Conservation (phyloP, 2,888 invertebrate species). For the Allygus modestus region DNA sequence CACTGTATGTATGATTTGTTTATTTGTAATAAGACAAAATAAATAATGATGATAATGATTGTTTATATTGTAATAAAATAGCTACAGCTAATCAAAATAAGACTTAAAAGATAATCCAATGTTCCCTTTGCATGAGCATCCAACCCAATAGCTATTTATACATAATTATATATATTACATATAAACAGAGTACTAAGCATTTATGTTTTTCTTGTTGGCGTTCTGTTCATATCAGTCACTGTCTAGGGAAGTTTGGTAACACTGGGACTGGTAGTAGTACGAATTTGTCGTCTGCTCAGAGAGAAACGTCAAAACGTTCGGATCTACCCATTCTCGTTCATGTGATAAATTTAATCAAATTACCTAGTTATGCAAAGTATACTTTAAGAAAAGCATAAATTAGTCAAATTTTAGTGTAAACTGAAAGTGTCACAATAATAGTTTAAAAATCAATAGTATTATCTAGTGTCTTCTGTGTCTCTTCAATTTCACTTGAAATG, state of each 20-base stretch:
- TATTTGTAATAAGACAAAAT: too few species aligned
- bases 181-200: too few species aligned
- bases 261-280: conserved; percentile 15
- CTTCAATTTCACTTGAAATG: background rate
- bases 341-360: conserved; percentile 9
- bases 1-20: too few species aligned
- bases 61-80: too few species aligned
- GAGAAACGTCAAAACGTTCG: conserved; percentile 23
- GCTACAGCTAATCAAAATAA: too few species aligned
- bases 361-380: background rate
- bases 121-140: too few species aligned
- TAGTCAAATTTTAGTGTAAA: background rate
- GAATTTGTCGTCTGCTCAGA: conserved; percentile 38
- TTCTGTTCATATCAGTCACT: background rate
- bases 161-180: too few species aligned
- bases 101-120: too few species aligned
- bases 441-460: background rate
- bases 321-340: background rate
- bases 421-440: background rate
- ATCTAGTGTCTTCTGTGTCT: background rate
- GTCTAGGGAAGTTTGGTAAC: background rate
- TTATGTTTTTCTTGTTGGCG: conserved; percentile 8
- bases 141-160: too few species aligned
- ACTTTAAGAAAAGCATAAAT: background rate
- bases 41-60: too few species aligned